Percentiles rank a stretch among this genome's conserved stretches.
These are phyloP conservation scores for Corapipo altera DNA, from an alignment of 2,113 vertebrate species.

Conservation along the genomic window DNA sequence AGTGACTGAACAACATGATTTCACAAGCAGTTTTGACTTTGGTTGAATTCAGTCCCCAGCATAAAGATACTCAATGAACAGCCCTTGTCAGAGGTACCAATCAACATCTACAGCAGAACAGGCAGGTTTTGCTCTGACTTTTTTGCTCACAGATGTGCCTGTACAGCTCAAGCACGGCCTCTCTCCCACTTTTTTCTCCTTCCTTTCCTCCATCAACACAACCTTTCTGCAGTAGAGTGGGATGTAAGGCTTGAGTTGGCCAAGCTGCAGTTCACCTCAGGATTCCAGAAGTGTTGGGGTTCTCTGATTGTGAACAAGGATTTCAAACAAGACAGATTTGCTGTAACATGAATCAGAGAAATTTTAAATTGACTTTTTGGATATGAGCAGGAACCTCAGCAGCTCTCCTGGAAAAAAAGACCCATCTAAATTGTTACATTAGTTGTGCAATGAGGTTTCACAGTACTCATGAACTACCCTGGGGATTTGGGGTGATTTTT, in stretches of 20 bases:
- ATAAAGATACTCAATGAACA: not conserved
- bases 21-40: not conserved
- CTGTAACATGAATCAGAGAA: rapidly evolving
- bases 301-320: not conserved
- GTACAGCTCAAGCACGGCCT: not conserved
- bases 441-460: not conserved
- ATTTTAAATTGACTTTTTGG: not conserved
- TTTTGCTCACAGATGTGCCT: not conserved
- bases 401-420: not conserved
- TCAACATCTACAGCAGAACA: not conserved
- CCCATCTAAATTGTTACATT: not conserved
- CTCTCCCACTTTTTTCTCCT: not conserved
- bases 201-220: not conserved
- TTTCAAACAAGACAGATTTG: not conserved
- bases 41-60: not conserved
- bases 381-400: not conserved
- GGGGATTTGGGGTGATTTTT: not conserved
- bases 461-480: not conserved
- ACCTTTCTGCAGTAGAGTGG: not conserved
- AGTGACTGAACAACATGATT: not conserved
- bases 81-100: not conserved
- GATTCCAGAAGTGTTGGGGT: too few relatives aligned
- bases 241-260: not conserved
- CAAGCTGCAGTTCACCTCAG: not conserved
- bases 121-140: not conserved